Base-by-base conservation (phyloP, 2,797 vertebrate species). In the Siniperca undulata region DNA sequence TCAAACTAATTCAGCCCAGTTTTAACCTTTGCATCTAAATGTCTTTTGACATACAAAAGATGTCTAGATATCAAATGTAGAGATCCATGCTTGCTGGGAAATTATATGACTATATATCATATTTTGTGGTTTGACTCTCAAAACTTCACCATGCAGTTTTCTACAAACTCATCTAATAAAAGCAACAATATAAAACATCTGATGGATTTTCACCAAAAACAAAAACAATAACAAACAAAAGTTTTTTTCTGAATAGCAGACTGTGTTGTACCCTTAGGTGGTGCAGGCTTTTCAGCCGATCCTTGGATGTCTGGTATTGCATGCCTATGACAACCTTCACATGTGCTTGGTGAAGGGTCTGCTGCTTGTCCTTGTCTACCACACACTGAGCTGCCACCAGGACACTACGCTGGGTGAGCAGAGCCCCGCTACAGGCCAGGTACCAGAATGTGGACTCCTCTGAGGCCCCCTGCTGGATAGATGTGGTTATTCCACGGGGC, bases 381-480 rank as follows among this genome's bases (percentile, higher is more conserved):
- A 98, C 97, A 0, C 98, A 99, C 89, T 97, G 97, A 44, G 97
- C 97, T 14, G 97, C 96, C 84, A 97, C 97, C 85, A 98, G 95
- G 72, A 97, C 95, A 0, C 96, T 96, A 64, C 95, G 96, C 87
- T 97, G 97, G 0, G 95, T 96, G 62, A 98, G 95, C 91, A 98
- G 92, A 75, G 97, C 97, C 0, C 97, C 97, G 0, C 97, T 98
- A 94, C 98, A 99, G 82, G 96, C 95, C 30, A 98, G 95, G 86
- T 95, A 90, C 97, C 97, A 98, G 12, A 92, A 77, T 2, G 94
- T 93, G 59, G 95, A 94, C 77, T 89, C 88, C 77, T 94, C 91
- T 13, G 94, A 77, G 44, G 82, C 70, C 86, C 80, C 89, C 82
- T 81, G 89, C 67, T 87, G 87, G 80, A 71, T 16, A 4, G 67